phyloP scores from a whole-genome alignment of 2,888 invertebrate species.

The Amiota minor region DNA sequence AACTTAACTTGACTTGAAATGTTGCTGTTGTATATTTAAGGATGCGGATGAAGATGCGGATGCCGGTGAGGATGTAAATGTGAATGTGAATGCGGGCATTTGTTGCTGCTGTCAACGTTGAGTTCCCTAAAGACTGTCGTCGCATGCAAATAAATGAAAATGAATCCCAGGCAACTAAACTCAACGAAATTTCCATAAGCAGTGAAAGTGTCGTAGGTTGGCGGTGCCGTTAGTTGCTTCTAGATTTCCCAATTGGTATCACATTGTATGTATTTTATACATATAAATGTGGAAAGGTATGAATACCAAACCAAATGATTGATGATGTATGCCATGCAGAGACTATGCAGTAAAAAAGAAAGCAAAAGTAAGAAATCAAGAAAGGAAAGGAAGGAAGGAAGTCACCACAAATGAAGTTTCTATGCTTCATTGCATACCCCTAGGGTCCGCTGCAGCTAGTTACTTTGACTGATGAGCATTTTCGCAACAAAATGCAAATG shows the following conservation, averaged over 20 bases:
- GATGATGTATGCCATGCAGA: conserved; percentile 11
- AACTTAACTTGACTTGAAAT: conserved; percentile 35
- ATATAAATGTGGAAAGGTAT: not conserved
- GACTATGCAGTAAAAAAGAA: not conserved
- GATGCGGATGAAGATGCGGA: conserved; percentile 24
- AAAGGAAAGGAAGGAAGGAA: not conserved
- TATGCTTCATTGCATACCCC: conserved; percentile 14
- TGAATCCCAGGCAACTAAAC: conserved; percentile 23
- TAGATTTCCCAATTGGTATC: conserved; percentile 18
- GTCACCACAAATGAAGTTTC: conserved; percentile 6
- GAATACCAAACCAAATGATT: conserved; percentile 15
- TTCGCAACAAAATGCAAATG: not conserved
- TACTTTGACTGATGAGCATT: conserved; percentile 13
- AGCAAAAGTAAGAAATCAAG: not conserved
- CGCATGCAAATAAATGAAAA: conserved; percentile 21
- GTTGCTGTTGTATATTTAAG: not conserved
- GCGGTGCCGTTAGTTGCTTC: not conserved
- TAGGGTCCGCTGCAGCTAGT: not conserved
- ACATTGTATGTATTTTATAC: not conserved
- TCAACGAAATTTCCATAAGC: conserved; percentile 16
- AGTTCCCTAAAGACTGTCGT: conserved; percentile 21
- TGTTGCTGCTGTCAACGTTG: conserved; percentile 21
- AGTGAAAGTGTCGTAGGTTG: conserved; percentile 23
- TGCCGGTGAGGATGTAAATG: conserved; percentile 30
- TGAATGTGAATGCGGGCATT: not conserved